A percentile compares a stretch with the other conserved stretches of the same genome.
Evolutionary conservation across 2,113 vertebrate genomes (phyloP).

Genomic region (Colius striatus): DNA sequence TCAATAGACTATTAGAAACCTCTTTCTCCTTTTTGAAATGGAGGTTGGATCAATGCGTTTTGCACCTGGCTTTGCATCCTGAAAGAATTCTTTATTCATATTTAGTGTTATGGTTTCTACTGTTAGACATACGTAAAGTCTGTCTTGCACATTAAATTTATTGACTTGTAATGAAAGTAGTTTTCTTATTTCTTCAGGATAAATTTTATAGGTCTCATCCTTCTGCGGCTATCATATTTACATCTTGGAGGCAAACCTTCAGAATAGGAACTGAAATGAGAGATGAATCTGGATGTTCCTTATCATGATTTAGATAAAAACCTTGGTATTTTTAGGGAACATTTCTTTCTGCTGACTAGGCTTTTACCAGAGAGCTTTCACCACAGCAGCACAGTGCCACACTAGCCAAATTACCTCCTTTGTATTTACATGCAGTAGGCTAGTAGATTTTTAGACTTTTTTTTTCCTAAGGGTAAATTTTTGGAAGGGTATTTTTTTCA

Average conservation of each 20-base stretch:
- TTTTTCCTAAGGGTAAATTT: not conserved
- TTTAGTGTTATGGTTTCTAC: slow-evolving; percentile 3
- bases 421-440: not conserved
- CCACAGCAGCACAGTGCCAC: not conserved
- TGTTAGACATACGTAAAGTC: slow-evolving; percentile 17
- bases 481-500: not conserved
- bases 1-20: slow-evolving; percentile 45
- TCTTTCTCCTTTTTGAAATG: slow-evolving; percentile 18
- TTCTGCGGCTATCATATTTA: not conserved
- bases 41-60: slow-evolving; percentile 36
- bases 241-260: not conserved
- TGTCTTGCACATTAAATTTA: not conserved
- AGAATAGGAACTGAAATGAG: not conserved
- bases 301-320: not conserved
- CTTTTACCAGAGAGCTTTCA: not conserved
- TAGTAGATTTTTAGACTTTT: not conserved
- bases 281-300: not conserved
- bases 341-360: not conserved
- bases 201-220: not conserved
- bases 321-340: not conserved
- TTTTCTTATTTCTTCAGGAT: not conserved
- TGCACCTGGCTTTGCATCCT: not conserved
- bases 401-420: not conserved
- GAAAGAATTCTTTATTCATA: slow-evolving; percentile 34
- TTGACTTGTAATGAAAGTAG: not conserved